A percentile compares a stretch with the other conserved stretches of the same genome.
Evolutionary conservation across 2,797 vertebrate genomes (phyloP).

Genomic region (Coreius guichenoti): DNA sequence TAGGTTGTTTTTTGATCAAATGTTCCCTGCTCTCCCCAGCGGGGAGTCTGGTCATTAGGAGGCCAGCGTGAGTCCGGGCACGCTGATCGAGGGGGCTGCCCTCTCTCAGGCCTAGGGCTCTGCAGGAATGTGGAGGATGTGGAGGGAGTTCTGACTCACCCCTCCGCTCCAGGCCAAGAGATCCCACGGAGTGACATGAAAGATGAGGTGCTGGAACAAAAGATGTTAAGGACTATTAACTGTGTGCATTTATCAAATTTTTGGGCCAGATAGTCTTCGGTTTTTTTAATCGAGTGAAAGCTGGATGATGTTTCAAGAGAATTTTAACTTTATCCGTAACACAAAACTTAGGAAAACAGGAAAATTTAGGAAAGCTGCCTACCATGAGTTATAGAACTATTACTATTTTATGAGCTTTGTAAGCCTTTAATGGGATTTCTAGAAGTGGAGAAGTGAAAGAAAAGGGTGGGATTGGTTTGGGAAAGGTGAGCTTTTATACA

Average conservation of each 20-base stretch:
- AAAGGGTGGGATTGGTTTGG: not conserved
- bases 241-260: slow-evolving; percentile 18
- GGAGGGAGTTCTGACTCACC: slow-evolving; percentile 31
- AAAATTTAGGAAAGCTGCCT: not conserved
- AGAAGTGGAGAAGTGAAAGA: not conserved
- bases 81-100: slow-evolving; percentile 20
- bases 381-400: not conserved
- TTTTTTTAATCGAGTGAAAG: not conserved
- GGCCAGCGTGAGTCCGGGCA: not conserved
- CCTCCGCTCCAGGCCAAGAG: slow-evolving; percentile 10
- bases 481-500: not conserved
- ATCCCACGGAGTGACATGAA: slow-evolving; percentile 28
- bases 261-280: not conserved
- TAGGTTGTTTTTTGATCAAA: not conserved
- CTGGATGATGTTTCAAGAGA: not conserved
- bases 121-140: slow-evolving; percentile 49
- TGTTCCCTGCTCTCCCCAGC: not conserved
- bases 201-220: slow-evolving; percentile 9
- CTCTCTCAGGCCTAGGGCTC: slow-evolving; percentile 39
- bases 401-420: not conserved
- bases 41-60: slow-evolving; percentile 15
- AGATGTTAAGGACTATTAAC: slow-evolving; percentile 26
- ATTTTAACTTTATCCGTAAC: not conserved
- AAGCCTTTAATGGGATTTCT: not conserved
- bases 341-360: not conserved